Conservation (phyloP, 2,888 invertebrate genomes). For the Scaptomyza tumidula region DNA sequence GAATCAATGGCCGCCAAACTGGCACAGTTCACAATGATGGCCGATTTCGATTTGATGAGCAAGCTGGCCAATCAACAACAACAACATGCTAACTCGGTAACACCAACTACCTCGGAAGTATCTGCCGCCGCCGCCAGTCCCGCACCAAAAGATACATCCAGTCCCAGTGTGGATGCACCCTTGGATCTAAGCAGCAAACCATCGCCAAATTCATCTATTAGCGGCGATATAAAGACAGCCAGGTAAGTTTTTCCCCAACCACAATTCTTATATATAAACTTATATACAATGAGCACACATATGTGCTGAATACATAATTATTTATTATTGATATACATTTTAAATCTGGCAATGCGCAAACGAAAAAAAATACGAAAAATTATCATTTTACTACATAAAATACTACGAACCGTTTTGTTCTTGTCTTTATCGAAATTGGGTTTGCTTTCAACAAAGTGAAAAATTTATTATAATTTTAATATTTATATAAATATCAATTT, state of each 20-base stretch:
- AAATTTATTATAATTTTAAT: too few species aligned
- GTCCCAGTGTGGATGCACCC: conserved; percentile 86
- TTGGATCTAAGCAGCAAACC: conserved; percentile 94
- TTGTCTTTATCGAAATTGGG: too few species aligned
- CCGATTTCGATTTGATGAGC: conserved; percentile 66
- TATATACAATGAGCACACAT: not conserved
- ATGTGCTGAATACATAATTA: not conserved
- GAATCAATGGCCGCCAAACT: conserved; percentile 89
- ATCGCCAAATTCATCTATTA: conserved; percentile 85
- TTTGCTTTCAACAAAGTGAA: too few species aligned
- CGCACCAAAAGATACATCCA: conserved; percentile 85
- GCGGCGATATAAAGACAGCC: conserved; percentile 87
- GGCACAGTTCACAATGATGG: conserved; percentile 65
- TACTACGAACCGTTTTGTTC: conserved; percentile 3
- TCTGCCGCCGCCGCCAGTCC: conserved; percentile 83
- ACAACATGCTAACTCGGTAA: conserved; percentile 81
- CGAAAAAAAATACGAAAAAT: conserved; percentile 41
- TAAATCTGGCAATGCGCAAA: conserved; percentile 58
- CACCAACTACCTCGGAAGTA: conserved; percentile 84
- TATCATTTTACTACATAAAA: not conserved
- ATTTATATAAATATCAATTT: too few species aligned
- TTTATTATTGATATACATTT: conserved; percentile 18
- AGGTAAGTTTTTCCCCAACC: conserved; percentile 83
- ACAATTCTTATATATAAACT: not conserved
- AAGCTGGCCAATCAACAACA: conserved; percentile 68